Base-by-base conservation (phyloP, 2,113 vertebrate species). In the Dendrocopos noguchii region DNA sequence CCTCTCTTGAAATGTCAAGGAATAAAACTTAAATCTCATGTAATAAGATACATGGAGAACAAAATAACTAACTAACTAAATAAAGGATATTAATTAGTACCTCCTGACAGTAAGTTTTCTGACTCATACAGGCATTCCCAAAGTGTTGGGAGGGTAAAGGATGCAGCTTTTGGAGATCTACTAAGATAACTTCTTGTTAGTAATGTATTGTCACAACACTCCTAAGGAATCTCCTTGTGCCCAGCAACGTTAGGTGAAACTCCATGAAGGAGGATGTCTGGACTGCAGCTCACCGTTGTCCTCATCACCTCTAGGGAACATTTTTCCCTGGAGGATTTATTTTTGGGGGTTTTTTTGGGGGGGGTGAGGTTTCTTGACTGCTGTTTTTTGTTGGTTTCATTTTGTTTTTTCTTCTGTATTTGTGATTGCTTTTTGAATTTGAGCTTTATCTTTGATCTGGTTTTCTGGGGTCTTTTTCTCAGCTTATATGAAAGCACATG, bases 11-110 rank as follows among this genome's bases (percentile, higher is more conserved):
- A 83, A 59, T 55, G 36, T 29, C 47, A 85, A 46, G 17, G n/a
- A 76, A 81, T 73, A 79, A 90, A 90, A 93, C 70, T 34, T 84
- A 81, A 86, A 76, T 80, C 84, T 78, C 3, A 47, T 50, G 15
- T 46, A 72, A 88, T 63, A 80, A 86, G 80, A 84, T 66, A 52
- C 3, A n/a, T 21, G 8, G 25, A 53, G 21, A 7, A 53, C 55
- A 71, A 65, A 74, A 75, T 15, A 39, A 11, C 39, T 39, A 50
- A 50, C 39, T 39, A 39, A 52, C 24, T 52, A 24, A 22, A 52
- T 50, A 24, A 24, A 25, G 22, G 42, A 44, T 16, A 44, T 44
- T 6, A 34, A 63, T 36, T 27, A 53, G 12, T 39, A 20, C 44
- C 8, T 76, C 52, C 47, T 80, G 28, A 10, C 1, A 4, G 16